phyloP scores from a whole-genome alignment of 2,888 invertebrate species.

The Ichneumon xanthorius region DNA sequence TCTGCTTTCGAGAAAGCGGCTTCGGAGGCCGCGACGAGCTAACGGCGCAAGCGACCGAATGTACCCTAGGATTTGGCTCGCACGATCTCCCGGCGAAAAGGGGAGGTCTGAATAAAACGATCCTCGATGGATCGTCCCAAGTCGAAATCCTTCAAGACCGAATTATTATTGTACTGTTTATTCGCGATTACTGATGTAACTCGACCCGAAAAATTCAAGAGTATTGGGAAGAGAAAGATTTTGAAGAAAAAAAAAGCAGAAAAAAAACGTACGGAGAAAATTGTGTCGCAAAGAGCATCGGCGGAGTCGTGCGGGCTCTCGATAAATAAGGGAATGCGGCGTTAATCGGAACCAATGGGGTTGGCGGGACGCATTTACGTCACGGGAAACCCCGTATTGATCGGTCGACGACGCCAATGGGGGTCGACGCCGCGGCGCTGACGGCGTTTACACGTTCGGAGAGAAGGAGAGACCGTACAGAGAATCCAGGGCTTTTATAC shows the following conservation, averaged over 20 bases:
- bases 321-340: slow-evolving; percentile 87
- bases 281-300: slow-evolving; percentile 43
- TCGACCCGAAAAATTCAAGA: background rate
- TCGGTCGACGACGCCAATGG: slow-evolving; percentile 80
- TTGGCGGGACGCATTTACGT: slow-evolving; percentile 85
- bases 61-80: slow-evolving; percentile 25
- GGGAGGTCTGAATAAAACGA: slow-evolving; percentile 46
- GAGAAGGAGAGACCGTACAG: background rate
- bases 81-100: slow-evolving; percentile 83
- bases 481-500: slow-evolving; percentile 31
- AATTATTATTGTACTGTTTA: background rate
- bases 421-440: slow-evolving; percentile 64
- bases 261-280: slow-evolving; percentile 2
- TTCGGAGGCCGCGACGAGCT: slow-evolving; percentile 82
- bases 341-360: slow-evolving; percentile 86
- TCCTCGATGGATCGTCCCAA: slow-evolving; percentile 3
- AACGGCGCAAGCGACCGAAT: slow-evolving; percentile 44
- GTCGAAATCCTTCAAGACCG: background rate
- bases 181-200: background rate
- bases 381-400: slow-evolving; percentile 86
- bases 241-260: background rate
- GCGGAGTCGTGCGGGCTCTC: slow-evolving; percentile 85
- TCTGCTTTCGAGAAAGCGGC: slow-evolving; percentile 75
- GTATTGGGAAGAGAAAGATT: background rate
- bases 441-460: slow-evolving; percentile 43